Percentiles rank a stretch among this genome's conserved stretches.
Evolutionary conservation across 1,140 invertebrate species (phyloP).

Genomic region (Aphis gossypii): DNA sequence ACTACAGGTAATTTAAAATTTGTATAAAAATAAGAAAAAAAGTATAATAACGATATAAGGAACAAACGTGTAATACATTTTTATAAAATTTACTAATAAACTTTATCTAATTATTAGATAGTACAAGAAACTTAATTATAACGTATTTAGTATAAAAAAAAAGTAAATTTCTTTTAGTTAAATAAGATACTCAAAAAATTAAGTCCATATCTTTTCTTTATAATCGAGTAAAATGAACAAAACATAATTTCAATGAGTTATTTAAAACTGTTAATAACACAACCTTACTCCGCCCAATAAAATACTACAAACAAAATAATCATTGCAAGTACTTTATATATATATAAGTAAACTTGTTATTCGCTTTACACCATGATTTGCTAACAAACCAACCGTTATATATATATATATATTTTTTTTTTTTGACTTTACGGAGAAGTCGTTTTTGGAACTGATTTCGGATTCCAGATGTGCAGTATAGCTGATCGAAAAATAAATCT

Average conservation of each 20-base stretch:
- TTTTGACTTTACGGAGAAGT: not conserved
- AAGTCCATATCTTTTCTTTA: not conserved
- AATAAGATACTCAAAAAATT: not conserved
- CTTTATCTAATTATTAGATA: not conserved
- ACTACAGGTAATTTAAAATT: not conserved
- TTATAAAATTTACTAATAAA: not conserved
- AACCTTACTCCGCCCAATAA: not conserved
- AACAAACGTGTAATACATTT: not conserved
- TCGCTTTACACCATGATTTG: not conserved
- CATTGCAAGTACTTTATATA: not conserved
- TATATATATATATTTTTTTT: not conserved
- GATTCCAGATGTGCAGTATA: not conserved
- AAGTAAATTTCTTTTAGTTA: not conserved
- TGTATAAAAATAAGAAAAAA: not conserved
- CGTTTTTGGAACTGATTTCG: not conserved
- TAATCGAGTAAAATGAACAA: not conserved
- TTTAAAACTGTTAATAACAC: not conserved
- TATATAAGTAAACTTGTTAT: not conserved
- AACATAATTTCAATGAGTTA: not conserved
- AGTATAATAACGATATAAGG: not conserved
- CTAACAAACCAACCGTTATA: not conserved
- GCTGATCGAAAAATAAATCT: conserved; percentile 49
- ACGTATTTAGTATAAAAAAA: not conserved
- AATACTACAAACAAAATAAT: not conserved
- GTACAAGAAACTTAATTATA: not conserved